phyloP scores from a whole-genome alignment of 1,140 invertebrate genomes.

The Ostrea edulis region DNA sequence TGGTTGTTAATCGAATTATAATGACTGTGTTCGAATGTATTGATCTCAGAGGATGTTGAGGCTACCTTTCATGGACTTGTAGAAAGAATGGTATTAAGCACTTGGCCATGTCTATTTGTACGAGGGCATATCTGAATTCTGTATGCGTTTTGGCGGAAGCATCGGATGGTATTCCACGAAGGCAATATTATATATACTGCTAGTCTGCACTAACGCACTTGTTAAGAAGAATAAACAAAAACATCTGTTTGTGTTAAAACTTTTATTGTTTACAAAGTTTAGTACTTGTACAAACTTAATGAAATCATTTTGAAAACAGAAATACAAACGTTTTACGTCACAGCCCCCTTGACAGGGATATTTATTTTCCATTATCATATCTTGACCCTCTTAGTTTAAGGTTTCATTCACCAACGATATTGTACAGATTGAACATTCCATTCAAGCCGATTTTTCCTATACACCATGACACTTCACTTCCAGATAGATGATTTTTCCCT shows the following conservation, averaged over 20 bases:
- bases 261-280: too few relatives aligned
- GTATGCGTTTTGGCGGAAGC: not conserved
- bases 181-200: conserved; percentile 8
- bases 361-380: not conserved
- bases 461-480: conserved; percentile 23
- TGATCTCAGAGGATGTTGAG: not conserved
- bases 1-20: too few relatives aligned
- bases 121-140: not conserved
- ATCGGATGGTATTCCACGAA: not conserved
- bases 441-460: not conserved
- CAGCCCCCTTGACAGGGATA: not conserved
- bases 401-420: conserved; percentile 24
- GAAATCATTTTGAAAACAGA: not conserved
- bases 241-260: not conserved
- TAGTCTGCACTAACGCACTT: conserved; percentile 5
- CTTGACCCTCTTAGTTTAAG: not conserved
- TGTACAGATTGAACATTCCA: conserved; percentile 28
- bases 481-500: not conserved
- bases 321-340: not conserved
- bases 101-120: too few relatives aligned
- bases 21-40: conserved; percentile 1
- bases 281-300: too few relatives aligned
- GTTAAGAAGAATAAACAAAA: not conserved
- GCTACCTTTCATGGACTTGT: too few relatives aligned
- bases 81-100: too few relatives aligned